phyloP scores from a whole-genome alignment of 2,113 vertebrate genomes.

The Antennarius striatus region DNA sequence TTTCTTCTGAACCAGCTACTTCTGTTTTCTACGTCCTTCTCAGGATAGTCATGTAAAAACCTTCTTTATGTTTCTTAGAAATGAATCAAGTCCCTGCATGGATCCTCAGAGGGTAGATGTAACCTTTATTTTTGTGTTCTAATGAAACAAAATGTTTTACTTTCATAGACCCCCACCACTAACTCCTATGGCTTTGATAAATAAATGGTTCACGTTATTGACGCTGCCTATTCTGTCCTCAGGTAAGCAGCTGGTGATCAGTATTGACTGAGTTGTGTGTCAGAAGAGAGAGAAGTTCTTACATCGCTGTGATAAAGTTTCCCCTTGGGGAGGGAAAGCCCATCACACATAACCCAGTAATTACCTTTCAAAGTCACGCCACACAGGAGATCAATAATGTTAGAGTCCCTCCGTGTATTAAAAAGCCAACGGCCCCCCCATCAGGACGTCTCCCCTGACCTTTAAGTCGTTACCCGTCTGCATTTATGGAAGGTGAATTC shows the following conservation, averaged over 20 bases:
- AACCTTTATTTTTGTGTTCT: neutral
- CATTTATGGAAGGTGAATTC: conserved; percentile 31
- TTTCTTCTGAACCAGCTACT: neutral
- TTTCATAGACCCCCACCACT: neutral
- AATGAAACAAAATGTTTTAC: neutral
- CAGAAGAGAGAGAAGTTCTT: conserved; percentile 42
- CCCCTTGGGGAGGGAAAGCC: conserved; percentile 41
- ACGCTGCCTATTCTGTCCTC: conserved; percentile 19
- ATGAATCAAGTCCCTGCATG: conserved; percentile 32
- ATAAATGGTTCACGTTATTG: conserved; percentile 38
- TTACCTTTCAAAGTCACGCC: conserved; percentile 65
- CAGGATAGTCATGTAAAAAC: conserved; percentile 19
- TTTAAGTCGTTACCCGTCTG: conserved; percentile 54
- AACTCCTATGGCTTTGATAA: conserved; percentile 2
- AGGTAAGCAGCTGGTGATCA: conserved; percentile 38
- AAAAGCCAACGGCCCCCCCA: conserved; percentile 55
- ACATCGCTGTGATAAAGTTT: conserved; percentile 62
- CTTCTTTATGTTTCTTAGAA: conserved; percentile 39
- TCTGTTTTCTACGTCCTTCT: neutral
- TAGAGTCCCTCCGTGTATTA: conserved; percentile 47
- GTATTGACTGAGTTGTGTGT: conserved; percentile 49
- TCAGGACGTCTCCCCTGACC: conserved; percentile 49
- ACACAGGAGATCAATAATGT: conserved; percentile 58
- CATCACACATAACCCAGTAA: conserved; percentile 67
- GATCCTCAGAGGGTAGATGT: conserved; percentile 16